Base-by-base conservation (phyloP, 2,113 vertebrate species). In the Phainopepla nitens region DNA sequence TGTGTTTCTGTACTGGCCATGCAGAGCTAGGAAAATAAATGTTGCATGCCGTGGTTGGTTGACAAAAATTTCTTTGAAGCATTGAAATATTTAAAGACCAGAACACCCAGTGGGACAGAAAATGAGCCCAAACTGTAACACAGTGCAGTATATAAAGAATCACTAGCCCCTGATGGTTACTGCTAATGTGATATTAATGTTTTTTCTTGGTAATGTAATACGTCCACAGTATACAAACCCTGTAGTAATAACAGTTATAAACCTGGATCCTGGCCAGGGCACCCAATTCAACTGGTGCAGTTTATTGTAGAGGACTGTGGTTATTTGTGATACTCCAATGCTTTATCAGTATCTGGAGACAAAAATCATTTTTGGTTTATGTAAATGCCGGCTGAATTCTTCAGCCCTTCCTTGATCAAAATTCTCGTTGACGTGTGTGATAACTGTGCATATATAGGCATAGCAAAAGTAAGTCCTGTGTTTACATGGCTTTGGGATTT, bases 191-290 rank as follows among this genome's bases (percentile, higher is more conserved):
- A 72, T 94, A 90, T 90, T 92, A 73, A 94, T 96, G 61, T 93
- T 94, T 96, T 96, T 96, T 94, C 71, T 81, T 6, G 60, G 88
- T 95, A 95, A 82, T 73, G 45, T 79, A 79, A 85, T 95, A 97
- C 72, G 94, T 87, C 91, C 89, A 56, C 80, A 93, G 89, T 97
- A 91, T 83, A 70, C 72, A 97, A 58, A 61, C 88, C 66, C 93
- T 95, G 36, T 49, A 94, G 87, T 78, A 93, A 66, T 83, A 94
- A 84, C 69, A 82, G 71, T 81, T 76, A 72, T 44, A 89, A 70
- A 90, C 58, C 85, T 97, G 96, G 90, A 94, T 71, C 50, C 21
- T 61, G 75, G 93, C 97, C 96, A 91, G 29, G 21, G 50, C 64
- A 60, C 77, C 65, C 54, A 75, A 41, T 93, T 87, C 54, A 84